phyloP scores from a whole-genome alignment of 2,113 vertebrate genomes.

The Conger conger region DNA sequence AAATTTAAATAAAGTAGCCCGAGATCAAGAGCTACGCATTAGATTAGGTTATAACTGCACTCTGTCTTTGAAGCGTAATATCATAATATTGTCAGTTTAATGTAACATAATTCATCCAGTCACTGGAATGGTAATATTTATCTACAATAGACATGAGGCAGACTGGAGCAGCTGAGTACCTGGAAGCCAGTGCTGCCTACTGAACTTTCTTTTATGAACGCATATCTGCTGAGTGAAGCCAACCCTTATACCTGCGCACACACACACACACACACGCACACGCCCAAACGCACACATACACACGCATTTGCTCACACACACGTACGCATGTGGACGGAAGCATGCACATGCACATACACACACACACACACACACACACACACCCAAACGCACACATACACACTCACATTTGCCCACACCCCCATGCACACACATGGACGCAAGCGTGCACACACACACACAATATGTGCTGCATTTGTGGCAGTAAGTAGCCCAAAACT shows the following conservation, averaged over 20 bases:
- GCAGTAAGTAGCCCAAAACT: neutral
- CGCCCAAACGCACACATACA: no score
- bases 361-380: no score
- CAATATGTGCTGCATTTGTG: no score
- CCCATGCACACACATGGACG: no score
- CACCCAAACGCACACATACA: no score
- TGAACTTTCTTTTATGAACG: neutral
- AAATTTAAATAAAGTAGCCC: neutral
- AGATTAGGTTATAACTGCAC: neutral
- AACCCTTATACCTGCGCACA: neutral
- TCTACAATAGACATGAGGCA: neutral
- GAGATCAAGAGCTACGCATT: neutral
- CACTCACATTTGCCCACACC: no score
- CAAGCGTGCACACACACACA: no score
- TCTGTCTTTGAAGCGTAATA: neutral
- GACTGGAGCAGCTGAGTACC: neutral
- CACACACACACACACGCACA: no score
- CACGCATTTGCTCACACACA: no score
- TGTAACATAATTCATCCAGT: neutral
- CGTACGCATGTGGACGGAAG: no score
- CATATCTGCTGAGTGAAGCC: neutral
- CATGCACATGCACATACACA: no score
- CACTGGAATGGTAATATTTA: neutral
- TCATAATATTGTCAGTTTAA: neutral
- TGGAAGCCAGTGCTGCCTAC: neutral